A percentile compares a stretch with the other conserved stretches of the same genome.
Conservation (phyloP, 53 echinoderm and acorn worm species). For the Henricia sp. region DNA sequence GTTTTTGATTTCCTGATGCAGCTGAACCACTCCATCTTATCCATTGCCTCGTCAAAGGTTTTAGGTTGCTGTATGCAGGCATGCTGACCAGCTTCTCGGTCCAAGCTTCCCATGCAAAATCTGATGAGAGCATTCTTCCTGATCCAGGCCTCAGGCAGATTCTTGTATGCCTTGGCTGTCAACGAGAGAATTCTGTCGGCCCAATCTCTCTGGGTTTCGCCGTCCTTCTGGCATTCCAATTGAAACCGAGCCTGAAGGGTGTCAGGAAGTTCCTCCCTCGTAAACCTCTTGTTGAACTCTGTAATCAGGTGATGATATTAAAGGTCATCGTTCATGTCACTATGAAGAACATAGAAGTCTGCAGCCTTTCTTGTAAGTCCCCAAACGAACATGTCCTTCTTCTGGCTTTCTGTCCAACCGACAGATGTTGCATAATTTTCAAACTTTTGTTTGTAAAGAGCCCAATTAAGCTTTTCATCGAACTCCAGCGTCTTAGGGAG, state of each 20-base stretch:
- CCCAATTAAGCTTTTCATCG: slow-evolving; percentile 10
- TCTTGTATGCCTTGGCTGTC: slow-evolving; percentile 18
- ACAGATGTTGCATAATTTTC: neutral
- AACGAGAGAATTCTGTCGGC: slow-evolving; percentile 15
- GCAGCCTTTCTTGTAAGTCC: slow-evolving; percentile 23
- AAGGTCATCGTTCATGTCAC: slow-evolving; percentile 3
- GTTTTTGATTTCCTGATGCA: too few species aligned
- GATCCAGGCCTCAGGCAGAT: slow-evolving; percentile 23
- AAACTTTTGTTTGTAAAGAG: slow-evolving; percentile 32
- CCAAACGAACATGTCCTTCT: slow-evolving; percentile 17
- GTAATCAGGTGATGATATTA: neutral
- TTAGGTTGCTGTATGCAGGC: too few species aligned
- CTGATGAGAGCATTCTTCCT: slow-evolving; percentile 10
- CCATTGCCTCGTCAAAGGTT: too few species aligned
- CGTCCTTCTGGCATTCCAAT: slow-evolving; percentile 7
- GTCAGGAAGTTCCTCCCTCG: slow-evolving; percentile 23
- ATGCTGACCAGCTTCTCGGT: too few species aligned
- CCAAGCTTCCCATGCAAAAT: slow-evolving; percentile 14
- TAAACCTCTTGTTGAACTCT: slow-evolving; percentile 34
- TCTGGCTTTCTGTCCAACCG: neutral
- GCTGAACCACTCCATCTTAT: too few species aligned
- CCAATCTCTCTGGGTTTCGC: slow-evolving; percentile 14
- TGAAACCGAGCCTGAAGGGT: slow-evolving; percentile 25
- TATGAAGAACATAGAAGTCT: slow-evolving; percentile 9
- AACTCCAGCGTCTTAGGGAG: slow-evolving; percentile 4